Evolutionary conservation across 2,797 vertebrate genomes (phyloP).

Genomic region (Eulemur rubriventer): DNA sequence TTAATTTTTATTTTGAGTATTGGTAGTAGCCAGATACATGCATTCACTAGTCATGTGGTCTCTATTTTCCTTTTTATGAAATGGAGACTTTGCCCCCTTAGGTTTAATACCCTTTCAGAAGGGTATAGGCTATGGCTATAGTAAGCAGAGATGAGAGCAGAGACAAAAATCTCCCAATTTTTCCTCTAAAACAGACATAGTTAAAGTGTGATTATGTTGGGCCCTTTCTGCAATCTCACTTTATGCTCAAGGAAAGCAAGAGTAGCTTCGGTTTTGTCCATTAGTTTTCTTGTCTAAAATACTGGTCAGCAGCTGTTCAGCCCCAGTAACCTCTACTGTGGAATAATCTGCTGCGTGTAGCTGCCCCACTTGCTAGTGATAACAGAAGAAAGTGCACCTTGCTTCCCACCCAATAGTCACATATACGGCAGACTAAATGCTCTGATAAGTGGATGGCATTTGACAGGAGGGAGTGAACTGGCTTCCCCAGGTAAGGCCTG

Average conservation of each 20-base stretch:
- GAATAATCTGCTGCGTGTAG: conserved; percentile 59
- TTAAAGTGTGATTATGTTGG: neutral
- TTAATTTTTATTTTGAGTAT: neutral
- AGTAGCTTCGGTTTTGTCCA: neutral
- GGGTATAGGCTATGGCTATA: accelerated
- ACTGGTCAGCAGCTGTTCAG: conserved; percentile 18
- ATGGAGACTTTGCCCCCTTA: neutral
- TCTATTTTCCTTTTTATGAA: neutral
- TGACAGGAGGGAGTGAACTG: conserved; percentile 71
- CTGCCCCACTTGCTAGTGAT: conserved; percentile 58
- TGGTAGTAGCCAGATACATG: neutral
- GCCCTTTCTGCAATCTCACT: neutral
- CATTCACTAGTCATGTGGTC: neutral
- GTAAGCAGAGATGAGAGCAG: neutral
- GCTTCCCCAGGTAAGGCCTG: conserved; percentile 71
- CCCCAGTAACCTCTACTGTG: neutral
- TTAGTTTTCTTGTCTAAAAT: conserved; percentile 45
- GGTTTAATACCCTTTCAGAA: neutral
- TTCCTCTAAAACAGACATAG: neutral
- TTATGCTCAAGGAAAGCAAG: neutral
- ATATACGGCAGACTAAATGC: conserved; percentile 67
- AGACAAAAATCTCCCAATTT: neutral
- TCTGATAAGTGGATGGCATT: conserved; percentile 56
- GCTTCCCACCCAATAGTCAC: conserved; percentile 56
- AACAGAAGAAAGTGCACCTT: conserved; percentile 54